Base-by-base conservation (phyloP, 2,888 invertebrate genomes). In the Stomorhina lunata region DNA sequence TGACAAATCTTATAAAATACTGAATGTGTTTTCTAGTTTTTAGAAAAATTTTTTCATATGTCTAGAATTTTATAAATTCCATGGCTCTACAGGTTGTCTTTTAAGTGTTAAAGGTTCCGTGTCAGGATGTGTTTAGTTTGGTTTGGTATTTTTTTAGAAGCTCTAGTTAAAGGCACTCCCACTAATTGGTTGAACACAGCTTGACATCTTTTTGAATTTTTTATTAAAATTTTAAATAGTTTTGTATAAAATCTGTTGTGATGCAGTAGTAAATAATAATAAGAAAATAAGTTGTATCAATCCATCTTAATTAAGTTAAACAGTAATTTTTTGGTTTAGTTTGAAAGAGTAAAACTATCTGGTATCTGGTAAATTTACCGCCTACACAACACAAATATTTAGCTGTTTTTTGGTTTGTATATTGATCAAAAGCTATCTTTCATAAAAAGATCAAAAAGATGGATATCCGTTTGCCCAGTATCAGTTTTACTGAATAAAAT, bases 261-360 rank as follows among this genome's bases (percentile, higher is more conserved):
- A n/a, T 20, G 32, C 20, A 55, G 12, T 34, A 22, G 32, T 6
- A 10, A 34, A n/a, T n/a, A n/a, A n/a, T n/a, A n/a, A n/a, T n/a
- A n/a, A n/a, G n/a, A n/a, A 59, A 27, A 4, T 37, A 5, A 6
- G 4, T 17, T 37, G 40, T 55, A 50, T 59, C 43, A 59, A 81
- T 81, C 80, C 65, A 81, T 81, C 76, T 76, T 66, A 76, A 81
- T 81, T 81, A 66, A 43, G 29, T n/a, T 43, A 69, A 43, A 4
- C 6, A 22, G 9, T 10, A 40, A 40, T 15, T 12, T 10, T 6
- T 12, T 12, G 4, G n/a, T 27, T 22, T 25, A 15, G n/a, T n/a
- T n/a, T n/a, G n/a, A n/a, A n/a, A n/a, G n/a, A n/a, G n/a, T n/a
- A n/a, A n/a, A n/a, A n/a, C n/a, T n/a, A n/a, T n/a, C n/a, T n/a